These are phyloP conservation scores for Rhipidura dahli DNA, from an alignment of 2,113 vertebrate genomes.

Conservation along the genomic window DNA sequence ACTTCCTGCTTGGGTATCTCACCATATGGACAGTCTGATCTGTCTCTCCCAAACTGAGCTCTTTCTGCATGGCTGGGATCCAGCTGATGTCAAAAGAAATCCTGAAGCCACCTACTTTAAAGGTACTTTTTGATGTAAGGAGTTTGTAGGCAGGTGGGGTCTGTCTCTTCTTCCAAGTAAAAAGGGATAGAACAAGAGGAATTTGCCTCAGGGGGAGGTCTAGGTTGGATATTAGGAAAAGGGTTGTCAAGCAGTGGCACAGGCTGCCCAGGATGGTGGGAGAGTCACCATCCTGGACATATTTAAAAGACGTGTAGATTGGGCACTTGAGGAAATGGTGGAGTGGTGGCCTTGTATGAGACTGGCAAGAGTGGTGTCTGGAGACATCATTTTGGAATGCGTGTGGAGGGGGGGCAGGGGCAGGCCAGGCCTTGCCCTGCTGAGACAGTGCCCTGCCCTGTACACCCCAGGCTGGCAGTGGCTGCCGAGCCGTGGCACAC, in stretches of 20 bases:
- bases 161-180: not conserved
- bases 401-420: not conserved
- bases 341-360: not conserved
- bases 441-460: not conserved
- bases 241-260: not conserved
- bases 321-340: not conserved
- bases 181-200: not conserved
- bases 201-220: not conserved
- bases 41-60: not conserved
- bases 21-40: not conserved
- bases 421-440: not conserved
- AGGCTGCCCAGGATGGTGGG: not conserved
- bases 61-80: not conserved
- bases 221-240: not conserved
- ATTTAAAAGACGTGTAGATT: not conserved
- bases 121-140: not conserved
- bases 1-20: not conserved
- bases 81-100: not conserved
- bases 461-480: too few species aligned
- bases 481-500: not conserved
- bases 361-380: not conserved
- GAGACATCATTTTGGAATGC: not conserved
- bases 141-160: not conserved
- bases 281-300: not conserved
- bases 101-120: not conserved